phyloP scores from a whole-genome alignment of 2,113 vertebrate genomes.

The Pseudolaguvia tuberculata region DNA sequence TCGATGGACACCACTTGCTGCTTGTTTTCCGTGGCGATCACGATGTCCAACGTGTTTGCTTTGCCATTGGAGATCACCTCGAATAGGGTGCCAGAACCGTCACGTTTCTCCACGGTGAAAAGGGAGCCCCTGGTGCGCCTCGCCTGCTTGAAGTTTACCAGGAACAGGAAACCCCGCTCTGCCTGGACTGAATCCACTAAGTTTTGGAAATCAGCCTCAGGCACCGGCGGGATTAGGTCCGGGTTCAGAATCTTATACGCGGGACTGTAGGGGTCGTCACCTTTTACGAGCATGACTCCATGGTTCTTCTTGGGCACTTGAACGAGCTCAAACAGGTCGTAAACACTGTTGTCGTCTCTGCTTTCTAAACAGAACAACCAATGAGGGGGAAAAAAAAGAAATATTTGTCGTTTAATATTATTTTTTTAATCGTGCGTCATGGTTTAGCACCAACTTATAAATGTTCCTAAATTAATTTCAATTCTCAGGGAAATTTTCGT shows the following conservation, averaged over 20 bases:
- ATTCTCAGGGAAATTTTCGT: too few relatives aligned
- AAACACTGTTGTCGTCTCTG: constrained; percentile 88
- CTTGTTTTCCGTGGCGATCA: constrained; percentile 82
- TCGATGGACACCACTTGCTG: constrained; percentile 91
- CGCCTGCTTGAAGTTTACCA: constrained; percentile 88
- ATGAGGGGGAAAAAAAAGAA: constrained; percentile 28
- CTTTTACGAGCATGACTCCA: constrained; percentile 84
- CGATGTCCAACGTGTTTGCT: constrained; percentile 91
- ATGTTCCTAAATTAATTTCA: neutral
- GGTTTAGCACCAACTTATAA: neutral
- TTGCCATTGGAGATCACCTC: constrained; percentile 93
- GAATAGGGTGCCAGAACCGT: constrained; percentile 84
- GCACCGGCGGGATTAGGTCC: constrained; percentile 83
- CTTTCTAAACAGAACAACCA: constrained; percentile 71
- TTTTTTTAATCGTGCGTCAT: neutral
- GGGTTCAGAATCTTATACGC: constrained; percentile 94
- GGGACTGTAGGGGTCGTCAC: constrained; percentile 89
- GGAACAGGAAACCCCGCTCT: constrained; percentile 90
- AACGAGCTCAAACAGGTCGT: constrained; percentile 88
- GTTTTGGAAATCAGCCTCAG: constrained; percentile 85
- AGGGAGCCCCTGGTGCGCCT: constrained; percentile 86
- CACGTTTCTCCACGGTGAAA: constrained; percentile 85
- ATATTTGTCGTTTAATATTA: too few relatives aligned
- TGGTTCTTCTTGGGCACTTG: constrained; percentile 75
- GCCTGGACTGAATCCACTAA: constrained; percentile 86